These are phyloP conservation scores for Hemitrygon akajei DNA, from an alignment of 2,797 vertebrate genomes.

Conservation along the genomic window DNA sequence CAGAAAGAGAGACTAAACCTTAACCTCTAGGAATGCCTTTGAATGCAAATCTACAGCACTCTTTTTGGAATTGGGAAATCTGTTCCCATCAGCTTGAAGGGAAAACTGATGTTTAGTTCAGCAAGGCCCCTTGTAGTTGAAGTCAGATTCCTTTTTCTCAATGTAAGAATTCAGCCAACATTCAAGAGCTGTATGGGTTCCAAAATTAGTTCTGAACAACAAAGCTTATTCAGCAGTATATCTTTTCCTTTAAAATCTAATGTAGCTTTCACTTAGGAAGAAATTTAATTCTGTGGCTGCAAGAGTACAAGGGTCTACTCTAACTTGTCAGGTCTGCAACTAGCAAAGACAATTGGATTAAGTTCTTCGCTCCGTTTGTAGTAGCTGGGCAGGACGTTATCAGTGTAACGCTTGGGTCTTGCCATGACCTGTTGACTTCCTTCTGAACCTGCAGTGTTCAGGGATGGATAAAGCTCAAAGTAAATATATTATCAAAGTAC, in stretches of 20 bases:
- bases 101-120: background rate
- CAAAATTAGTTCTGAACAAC: background rate
- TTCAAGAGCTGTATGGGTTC: background rate
- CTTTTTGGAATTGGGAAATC: background rate
- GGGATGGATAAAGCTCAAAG: background rate
- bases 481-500: too few relatives aligned
- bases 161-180: background rate
- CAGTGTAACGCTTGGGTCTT: background rate
- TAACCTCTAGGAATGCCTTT: background rate
- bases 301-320: background rate
- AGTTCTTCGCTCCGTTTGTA: background rate
- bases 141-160: background rate
- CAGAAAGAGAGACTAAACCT: background rate
- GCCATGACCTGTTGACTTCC: background rate
- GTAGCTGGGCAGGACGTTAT: background rate
- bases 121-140: background rate
- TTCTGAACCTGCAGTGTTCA: background rate
- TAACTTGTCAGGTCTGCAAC: background rate
- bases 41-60: too few relatives aligned
- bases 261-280: background rate
- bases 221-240: background rate
- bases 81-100: background rate
- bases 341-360: background rate
- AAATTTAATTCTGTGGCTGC: background rate
- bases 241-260: background rate